phyloP scores from a whole-genome alignment of 53 echinoderm and acorn worm genomes.

The Mesocentrotus franciscanus region DNA sequence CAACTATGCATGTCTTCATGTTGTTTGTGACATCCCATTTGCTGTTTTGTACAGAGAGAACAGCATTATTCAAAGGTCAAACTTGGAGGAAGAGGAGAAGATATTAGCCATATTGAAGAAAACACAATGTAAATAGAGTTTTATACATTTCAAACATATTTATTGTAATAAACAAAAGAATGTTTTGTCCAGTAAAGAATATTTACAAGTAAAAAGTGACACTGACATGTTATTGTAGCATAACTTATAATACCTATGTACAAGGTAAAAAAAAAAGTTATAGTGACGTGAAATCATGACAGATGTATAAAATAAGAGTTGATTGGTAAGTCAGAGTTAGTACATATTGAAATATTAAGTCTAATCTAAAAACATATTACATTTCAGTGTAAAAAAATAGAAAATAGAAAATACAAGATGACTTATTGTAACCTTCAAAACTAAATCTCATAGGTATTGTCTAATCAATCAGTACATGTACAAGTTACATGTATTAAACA shows the following conservation, averaged over 20 bases:
- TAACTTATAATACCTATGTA: background rate
- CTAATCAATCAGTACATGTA: background rate
- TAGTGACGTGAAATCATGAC: background rate
- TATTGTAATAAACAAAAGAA: background rate
- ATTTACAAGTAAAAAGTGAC: slow-evolving; percentile 3
- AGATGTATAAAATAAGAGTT: slow-evolving; percentile 31
- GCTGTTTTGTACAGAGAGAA: background rate
- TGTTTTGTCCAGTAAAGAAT: background rate
- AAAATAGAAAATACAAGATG: background rate
- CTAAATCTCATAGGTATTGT: background rate
- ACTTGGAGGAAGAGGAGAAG: background rate
- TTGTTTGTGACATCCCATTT: background rate
- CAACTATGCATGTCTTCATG: background rate
- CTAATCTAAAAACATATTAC: slow-evolving; percentile 6
- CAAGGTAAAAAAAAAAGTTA: background rate
- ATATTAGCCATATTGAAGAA: background rate
- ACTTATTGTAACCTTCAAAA: background rate
- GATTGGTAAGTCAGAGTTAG: background rate
- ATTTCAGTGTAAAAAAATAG: background rate
- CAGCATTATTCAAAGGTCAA: background rate
- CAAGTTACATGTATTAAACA: background rate
- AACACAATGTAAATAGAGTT: slow-evolving; percentile 23
- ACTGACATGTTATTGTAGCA: background rate
- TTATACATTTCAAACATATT: slow-evolving; percentile 24
- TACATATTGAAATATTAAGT: background rate